Conservation (phyloP, 2,113 vertebrate genomes). For the Aviceda subcristata region DNA sequence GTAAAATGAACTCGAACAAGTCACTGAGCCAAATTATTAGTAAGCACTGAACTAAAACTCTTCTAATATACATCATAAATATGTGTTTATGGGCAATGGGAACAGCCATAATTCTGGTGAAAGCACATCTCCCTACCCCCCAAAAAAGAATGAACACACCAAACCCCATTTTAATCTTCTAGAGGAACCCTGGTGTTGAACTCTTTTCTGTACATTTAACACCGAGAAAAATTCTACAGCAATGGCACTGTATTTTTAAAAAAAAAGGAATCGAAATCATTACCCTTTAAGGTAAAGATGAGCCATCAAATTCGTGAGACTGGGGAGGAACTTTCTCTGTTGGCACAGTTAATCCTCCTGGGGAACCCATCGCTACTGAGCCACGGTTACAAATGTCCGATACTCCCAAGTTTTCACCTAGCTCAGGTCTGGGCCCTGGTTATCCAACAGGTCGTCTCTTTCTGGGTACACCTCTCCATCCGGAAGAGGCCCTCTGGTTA, state of each 20-base stretch:
- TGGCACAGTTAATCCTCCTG: not conserved
- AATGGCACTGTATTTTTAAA: not conserved
- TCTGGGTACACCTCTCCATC: not conserved
- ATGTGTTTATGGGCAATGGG: not conserved
- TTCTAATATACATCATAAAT: not conserved
- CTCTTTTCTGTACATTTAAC: not conserved
- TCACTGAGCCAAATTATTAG: not conserved
- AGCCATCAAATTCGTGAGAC: not conserved
- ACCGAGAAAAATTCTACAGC: not conserved
- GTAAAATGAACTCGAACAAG: not conserved
- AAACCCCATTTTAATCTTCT: not conserved
- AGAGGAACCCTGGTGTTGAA: not conserved
- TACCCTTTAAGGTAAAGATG: not conserved
- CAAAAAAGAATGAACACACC: not conserved
- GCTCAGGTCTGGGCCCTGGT: not conserved
- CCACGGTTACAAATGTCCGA: not conserved
- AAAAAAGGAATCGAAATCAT: not conserved
- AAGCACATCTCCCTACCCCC: not conserved
- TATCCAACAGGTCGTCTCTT: not conserved
- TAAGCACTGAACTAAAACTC: not conserved
- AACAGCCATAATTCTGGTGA: not conserved
- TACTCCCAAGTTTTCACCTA: not conserved
- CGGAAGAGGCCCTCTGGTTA: not conserved
- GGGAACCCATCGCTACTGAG: not conserved
- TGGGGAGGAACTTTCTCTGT: not conserved